phyloP scores from a whole-genome alignment of 1,140 invertebrate species.

The Musca vetustissima region DNA sequence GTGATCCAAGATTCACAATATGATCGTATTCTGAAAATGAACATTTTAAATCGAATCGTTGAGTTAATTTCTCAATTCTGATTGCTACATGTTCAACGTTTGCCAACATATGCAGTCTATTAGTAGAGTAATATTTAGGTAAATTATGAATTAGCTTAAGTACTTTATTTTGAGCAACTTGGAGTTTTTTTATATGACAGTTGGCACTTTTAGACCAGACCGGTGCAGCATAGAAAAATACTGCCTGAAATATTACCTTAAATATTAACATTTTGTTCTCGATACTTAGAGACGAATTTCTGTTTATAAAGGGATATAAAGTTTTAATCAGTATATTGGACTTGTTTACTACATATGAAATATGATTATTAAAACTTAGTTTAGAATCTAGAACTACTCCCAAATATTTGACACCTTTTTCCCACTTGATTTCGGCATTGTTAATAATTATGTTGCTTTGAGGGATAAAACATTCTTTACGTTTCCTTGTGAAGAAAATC shows the following conservation, averaged over 20 bases:
- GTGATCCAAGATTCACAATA: background rate
- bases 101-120: background rate
- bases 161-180: constrained; percentile 6
- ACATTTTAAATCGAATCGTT: background rate
- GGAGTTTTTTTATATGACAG: constrained; percentile 2
- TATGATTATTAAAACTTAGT: background rate
- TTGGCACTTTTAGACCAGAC: constrained; percentile 2
- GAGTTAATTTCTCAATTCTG: background rate
- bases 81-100: background rate
- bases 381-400: background rate
- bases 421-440: constrained; percentile 1
- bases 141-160: constrained; percentile 13
- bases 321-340: background rate
- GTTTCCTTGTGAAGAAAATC: background rate
- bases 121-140: constrained; percentile 4
- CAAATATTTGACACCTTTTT: background rate
- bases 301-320: constrained; percentile 12
- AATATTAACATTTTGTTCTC: constrained; percentile 4
- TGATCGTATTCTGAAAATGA: background rate
- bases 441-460: background rate
- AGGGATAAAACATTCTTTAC: background rate
- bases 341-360: background rate
- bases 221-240: background rate
- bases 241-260: background rate
- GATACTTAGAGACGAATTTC: background rate